A percentile compares a stretch with the other conserved stretches of the same genome.
Evolutionary conservation across 2,888 invertebrate species (phyloP).

Genomic region (Neoaliturus tenellus): DNA sequence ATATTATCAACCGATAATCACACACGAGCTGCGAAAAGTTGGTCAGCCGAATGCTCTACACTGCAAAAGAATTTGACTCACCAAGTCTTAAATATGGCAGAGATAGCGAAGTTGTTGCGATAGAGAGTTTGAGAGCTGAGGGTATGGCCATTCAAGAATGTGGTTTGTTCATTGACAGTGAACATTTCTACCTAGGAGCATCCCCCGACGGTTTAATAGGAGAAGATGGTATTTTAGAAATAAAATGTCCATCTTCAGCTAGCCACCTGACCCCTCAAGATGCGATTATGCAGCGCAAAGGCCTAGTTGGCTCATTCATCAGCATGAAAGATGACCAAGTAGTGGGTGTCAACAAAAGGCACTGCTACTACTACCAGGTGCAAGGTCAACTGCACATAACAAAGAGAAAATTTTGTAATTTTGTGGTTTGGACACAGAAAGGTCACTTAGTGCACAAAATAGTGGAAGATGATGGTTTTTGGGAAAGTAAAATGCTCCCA

Average conservation of each 20-base stretch:
- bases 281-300: not conserved
- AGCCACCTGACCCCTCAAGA: not conserved
- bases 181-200: not conserved
- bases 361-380: not conserved
- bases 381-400: not conserved
- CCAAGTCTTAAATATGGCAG: conserved; percentile 5
- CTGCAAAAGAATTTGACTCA: not conserved
- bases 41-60: not conserved
- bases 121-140: not conserved
- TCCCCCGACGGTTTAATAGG: conserved; percentile 6
- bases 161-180: conserved; percentile 6
- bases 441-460: conserved; percentile 24
- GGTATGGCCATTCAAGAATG: not conserved
- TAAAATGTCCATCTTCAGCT: not conserved
- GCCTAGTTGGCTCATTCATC: not conserved
- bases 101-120: not conserved
- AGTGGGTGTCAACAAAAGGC: not conserved
- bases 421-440: conserved; percentile 31
- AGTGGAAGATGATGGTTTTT: conserved; percentile 2
- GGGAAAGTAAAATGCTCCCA: conserved; percentile 26
- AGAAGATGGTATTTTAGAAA: not conserved
- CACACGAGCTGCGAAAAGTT: conserved; percentile 7
- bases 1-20: not conserved
- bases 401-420: not conserved
- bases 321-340: not conserved